A percentile compares a stretch with the other conserved stretches of the same genome.
These are phyloP conservation scores for Osmerus eperlanus DNA, from an alignment of 2,113 vertebrate genomes.

Conservation along the genomic window DNA sequence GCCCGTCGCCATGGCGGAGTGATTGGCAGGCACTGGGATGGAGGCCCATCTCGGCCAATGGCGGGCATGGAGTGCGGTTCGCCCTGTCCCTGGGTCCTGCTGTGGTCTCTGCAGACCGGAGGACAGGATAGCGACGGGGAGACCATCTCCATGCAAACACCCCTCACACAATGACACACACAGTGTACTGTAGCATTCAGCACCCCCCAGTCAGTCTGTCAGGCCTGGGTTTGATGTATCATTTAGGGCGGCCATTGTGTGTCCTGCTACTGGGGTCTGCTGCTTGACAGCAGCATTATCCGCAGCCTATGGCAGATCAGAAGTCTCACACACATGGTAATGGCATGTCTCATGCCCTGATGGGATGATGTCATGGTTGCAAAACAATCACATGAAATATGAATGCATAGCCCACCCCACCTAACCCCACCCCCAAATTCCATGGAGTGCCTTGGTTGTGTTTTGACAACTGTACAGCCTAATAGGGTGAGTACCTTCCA, in stretches of 20 bases:
- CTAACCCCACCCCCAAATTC: constrained; percentile 27
- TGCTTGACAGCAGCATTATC: constrained; percentile 66
- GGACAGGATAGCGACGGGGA: not conserved
- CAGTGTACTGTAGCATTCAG: constrained; percentile 44
- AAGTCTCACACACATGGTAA: constrained; percentile 58
- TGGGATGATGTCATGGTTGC: constrained; percentile 51
- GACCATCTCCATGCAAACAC: not conserved
- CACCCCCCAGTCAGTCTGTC: constrained; percentile 52
- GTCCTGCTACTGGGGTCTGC: constrained; percentile 49
- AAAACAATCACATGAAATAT: constrained; percentile 52
- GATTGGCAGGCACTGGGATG: constrained; percentile 67
- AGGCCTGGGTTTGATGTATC: constrained; percentile 64
- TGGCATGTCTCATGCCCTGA: constrained; percentile 50
- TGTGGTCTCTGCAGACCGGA: constrained; percentile 33
- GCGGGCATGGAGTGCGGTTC: constrained; percentile 29
- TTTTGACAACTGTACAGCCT: constrained; percentile 26
- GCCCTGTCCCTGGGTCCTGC: constrained; percentile 46
- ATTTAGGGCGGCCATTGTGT: constrained; percentile 65
- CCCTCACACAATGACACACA: not conserved
- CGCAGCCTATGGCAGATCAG: constrained; percentile 55
- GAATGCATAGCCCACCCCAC: constrained; percentile 37
- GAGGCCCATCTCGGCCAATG: constrained; percentile 58
- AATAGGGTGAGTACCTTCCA: not conserved
- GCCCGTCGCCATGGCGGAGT: constrained; percentile 56
- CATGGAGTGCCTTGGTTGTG: constrained; percentile 29